Percentiles rank a stretch among this genome's conserved stretches.
Conservation (phyloP, 2,888 invertebrate genomes). For the Vesta saturnalis region DNA sequence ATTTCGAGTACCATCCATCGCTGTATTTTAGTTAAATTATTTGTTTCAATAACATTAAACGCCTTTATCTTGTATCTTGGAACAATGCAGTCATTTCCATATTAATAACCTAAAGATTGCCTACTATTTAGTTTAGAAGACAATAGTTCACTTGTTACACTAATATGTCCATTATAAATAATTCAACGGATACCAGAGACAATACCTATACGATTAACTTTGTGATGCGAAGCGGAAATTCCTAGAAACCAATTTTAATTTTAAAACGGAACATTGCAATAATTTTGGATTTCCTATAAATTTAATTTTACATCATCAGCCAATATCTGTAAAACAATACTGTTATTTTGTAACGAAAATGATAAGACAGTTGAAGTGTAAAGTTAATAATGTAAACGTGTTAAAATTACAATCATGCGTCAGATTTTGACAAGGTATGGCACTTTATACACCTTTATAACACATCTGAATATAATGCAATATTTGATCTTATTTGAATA, state of each 20-base stretch:
- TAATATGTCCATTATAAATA: slow-evolving; percentile 38
- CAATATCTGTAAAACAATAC: background rate
- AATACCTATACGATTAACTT: background rate
- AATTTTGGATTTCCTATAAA: background rate
- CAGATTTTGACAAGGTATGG: slow-evolving; percentile 39
- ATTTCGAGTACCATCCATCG: slow-evolving; percentile 26
- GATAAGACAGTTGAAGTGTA: slow-evolving; percentile 28
- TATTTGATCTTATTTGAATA: slow-evolving; percentile 45
- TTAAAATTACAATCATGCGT: slow-evolving; percentile 43
- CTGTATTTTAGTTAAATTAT: slow-evolving; percentile 26
- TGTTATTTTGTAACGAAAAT: background rate
- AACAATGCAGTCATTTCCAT: slow-evolving; percentile 47
- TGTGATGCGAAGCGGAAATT: background rate
- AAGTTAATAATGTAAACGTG: slow-evolving; percentile 38
- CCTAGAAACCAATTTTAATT: background rate
- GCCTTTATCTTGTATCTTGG: slow-evolving; percentile 40
- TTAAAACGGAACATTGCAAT: background rate
- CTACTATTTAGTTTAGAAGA: slow-evolving; percentile 41
- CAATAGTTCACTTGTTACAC: slow-evolving; percentile 42
- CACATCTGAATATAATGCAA: slow-evolving; percentile 43
- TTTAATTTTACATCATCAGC: background rate
- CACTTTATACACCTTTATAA: slow-evolving; percentile 40
- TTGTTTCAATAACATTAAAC: slow-evolving; percentile 41
- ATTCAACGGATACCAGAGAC: slow-evolving; percentile 35
- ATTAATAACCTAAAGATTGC: slow-evolving; percentile 45